A percentile compares a stretch with the other conserved stretches of the same genome.
phyloP scores from a whole-genome alignment of 1,140 invertebrate species.

The Papilio glaucus region DNA sequence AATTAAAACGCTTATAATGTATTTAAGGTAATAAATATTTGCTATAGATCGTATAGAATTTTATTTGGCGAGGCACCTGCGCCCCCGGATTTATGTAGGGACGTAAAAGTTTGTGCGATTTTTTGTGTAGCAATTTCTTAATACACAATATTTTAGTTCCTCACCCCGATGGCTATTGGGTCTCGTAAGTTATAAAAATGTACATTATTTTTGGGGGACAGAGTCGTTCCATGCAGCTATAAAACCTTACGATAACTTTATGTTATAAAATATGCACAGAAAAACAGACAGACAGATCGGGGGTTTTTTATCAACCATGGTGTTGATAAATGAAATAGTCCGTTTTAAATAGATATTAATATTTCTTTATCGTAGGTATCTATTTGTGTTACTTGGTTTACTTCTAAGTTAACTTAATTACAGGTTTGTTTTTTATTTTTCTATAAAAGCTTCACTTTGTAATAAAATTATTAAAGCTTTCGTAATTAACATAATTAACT shows the following conservation, averaged over 20 bases:
- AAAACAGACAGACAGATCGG: too few species aligned
- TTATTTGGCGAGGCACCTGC: slow-evolving; percentile 23
- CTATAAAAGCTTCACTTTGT: too few species aligned
- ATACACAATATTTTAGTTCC: slow-evolving; percentile 17
- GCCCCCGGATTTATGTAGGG: slow-evolving; percentile 18
- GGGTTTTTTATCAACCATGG: too few species aligned
- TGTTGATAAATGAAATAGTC: too few species aligned
- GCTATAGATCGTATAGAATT: slow-evolving; percentile 33
- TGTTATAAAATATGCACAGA: neutral
- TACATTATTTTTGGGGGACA: slow-evolving; percentile 23
- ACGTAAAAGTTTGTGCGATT: slow-evolving; percentile 22
- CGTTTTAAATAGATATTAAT: too few species aligned
- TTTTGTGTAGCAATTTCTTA: slow-evolving; percentile 1
- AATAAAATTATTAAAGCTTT: too few species aligned
- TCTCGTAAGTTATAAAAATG: slow-evolving; percentile 11
- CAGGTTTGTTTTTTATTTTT: too few species aligned
- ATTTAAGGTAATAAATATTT: slow-evolving; percentile 34
- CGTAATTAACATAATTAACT: too few species aligned
- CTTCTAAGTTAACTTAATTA: too few species aligned
- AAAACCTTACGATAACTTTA: slow-evolving; percentile 1
- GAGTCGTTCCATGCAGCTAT: neutral
- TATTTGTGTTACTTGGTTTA: too few species aligned
- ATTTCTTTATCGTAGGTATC: too few species aligned
- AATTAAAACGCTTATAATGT: slow-evolving; percentile 9
- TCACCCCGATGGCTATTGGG: slow-evolving; percentile 11